phyloP scores from a whole-genome alignment of 2,113 vertebrate species.

The Carettochelys insculpta region DNA sequence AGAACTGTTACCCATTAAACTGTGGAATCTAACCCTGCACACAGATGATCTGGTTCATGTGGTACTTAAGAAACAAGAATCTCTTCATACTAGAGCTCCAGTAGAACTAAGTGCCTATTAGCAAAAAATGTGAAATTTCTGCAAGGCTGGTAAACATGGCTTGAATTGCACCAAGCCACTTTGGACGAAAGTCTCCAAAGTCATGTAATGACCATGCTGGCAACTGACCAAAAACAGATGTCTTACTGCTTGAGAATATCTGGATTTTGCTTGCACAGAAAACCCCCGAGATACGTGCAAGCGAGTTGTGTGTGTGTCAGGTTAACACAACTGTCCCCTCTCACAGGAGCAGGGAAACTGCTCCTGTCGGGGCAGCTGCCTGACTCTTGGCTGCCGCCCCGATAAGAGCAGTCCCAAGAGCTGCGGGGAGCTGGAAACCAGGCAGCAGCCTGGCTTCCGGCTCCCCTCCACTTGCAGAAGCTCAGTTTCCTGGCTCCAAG shows the following conservation, averaged over 20 bases:
- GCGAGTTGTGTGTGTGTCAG: too few species aligned
- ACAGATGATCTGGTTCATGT: neutral
- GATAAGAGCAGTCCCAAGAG: too few species aligned
- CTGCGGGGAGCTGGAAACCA: too few species aligned
- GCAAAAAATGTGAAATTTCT: neutral
- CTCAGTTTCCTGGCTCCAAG: too few species aligned
- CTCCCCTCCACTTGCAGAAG: too few species aligned
- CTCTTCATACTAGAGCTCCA: neutral
- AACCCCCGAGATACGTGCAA: too few species aligned
- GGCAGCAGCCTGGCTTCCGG: too few species aligned
- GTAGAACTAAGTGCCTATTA: neutral
- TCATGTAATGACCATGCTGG: neutral
- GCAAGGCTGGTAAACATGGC: neutral
- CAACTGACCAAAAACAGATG: neutral
- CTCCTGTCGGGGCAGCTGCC: too few species aligned
- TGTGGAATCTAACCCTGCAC: neutral
- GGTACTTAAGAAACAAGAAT: neutral
- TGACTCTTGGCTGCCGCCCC: too few species aligned
- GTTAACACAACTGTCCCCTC: too few species aligned
- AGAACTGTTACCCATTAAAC: accelerated
- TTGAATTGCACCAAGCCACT: neutral
- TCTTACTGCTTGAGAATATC: neutral
- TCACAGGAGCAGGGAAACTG: too few species aligned
- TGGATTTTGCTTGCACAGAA: too few species aligned
- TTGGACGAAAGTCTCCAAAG: slow-evolving; percentile 13